phyloP scores from a whole-genome alignment of 2,113 vertebrate species.

The Puma concolor region DNA sequence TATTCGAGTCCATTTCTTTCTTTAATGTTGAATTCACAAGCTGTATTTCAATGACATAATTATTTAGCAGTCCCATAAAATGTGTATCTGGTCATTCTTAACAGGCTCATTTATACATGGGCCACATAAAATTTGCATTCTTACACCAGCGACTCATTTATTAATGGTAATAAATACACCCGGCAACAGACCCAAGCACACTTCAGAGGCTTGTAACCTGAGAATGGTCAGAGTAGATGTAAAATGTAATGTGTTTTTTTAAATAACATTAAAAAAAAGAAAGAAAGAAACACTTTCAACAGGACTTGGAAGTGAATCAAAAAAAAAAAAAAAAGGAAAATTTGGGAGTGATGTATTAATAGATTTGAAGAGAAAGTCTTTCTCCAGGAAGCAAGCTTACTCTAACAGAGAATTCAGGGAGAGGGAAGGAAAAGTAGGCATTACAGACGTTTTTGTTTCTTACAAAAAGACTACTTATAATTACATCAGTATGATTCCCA shows the following conservation, averaged over 20 bases:
- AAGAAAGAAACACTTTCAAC: background rate
- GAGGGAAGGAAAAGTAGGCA: slow-evolving; percentile 51
- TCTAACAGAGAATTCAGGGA: slow-evolving; percentile 34
- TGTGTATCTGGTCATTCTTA: slow-evolving; percentile 84
- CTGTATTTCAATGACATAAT: slow-evolving; percentile 63
- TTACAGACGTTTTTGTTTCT: slow-evolving; percentile 6
- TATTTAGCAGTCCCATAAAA: slow-evolving; percentile 85
- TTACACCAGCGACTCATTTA: slow-evolving; percentile 83
- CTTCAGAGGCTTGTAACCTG: slow-evolving; percentile 81
- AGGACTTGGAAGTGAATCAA: slow-evolving; percentile 39
- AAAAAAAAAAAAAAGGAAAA: background rate
- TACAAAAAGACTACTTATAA: slow-evolving; percentile 68
- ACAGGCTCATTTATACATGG: slow-evolving; percentile 83
- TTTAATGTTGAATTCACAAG: slow-evolving; percentile 76
- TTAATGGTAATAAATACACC: slow-evolving; percentile 85
- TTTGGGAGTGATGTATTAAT: slow-evolving; percentile 33
- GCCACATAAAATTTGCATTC: slow-evolving; percentile 84
- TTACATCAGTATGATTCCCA: slow-evolving; percentile 73
- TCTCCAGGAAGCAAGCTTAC: slow-evolving; percentile 52
- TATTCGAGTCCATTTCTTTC: slow-evolving; percentile 72
- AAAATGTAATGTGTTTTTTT: slow-evolving; percentile 77
- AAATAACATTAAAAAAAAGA: background rate
- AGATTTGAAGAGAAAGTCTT: slow-evolving; percentile 39
- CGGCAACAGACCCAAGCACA: slow-evolving; percentile 78
- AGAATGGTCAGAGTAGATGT: slow-evolving; percentile 65